Evolutionary conservation across 2,888 invertebrate genomes (phyloP).

Genomic region (Lasioglossum figueresi): DNA sequence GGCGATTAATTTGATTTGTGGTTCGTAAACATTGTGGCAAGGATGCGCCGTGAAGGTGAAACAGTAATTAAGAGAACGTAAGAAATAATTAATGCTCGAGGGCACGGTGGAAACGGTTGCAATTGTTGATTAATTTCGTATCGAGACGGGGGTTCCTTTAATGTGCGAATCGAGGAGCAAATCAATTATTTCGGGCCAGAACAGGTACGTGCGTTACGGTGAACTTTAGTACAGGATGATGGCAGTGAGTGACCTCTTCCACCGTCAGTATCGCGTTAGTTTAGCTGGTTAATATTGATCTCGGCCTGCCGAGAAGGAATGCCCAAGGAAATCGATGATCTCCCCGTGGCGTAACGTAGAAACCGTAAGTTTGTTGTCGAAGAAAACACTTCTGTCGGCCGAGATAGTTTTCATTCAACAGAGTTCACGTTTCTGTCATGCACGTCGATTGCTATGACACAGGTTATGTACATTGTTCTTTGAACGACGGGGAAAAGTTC

Average conservation of each 20-base stretch:
- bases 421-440: conserved; percentile 10
- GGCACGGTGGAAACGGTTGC: neutral
- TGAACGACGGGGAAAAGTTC: conserved; percentile 7
- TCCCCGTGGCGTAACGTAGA: conserved; percentile 17
- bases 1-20: conserved; percentile 5
- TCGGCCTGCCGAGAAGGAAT: conserved; percentile 22
- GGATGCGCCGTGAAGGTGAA: conserved; percentile 34
- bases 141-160: neutral
- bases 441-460: conserved; percentile 12
- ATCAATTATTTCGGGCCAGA: neutral
- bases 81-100: neutral
- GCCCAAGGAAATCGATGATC: conserved; percentile 36
- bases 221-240: conserved; percentile 40
- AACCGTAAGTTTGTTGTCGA: neutral
- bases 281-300: conserved; percentile 62
- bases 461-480: conserved; percentile 56
- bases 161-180: conserved; percentile 24
- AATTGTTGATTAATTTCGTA: neutral
- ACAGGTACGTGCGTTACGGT: conserved; percentile 44
- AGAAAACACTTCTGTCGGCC: neutral
- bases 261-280: conserved; percentile 43
- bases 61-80: conserved; percentile 14
- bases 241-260: conserved; percentile 50
- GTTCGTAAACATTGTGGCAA: conserved; percentile 32
- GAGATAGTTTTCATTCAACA: conserved; percentile 9